Evolutionary conservation across 2,797 vertebrate genomes (phyloP).

Genomic region (Crocidura indochinensis): DNA sequence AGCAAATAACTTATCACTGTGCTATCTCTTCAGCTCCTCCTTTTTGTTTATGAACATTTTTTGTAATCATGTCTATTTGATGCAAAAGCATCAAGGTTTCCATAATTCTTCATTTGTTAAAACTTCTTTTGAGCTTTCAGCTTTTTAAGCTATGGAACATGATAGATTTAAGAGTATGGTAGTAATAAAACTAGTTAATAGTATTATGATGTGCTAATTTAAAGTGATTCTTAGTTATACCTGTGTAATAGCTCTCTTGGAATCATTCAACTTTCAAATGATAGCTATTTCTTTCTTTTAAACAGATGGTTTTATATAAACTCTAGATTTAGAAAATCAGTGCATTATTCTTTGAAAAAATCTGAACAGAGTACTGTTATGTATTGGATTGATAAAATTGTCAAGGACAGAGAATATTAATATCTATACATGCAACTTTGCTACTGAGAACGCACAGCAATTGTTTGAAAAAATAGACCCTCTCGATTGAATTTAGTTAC

Average conservation of each 20-base stretch:
- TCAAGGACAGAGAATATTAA: constrained; percentile 28
- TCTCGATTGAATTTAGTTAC: constrained; percentile 28
- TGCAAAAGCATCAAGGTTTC: neutral
- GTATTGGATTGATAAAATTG: constrained; percentile 1
- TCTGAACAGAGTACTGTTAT: neutral
- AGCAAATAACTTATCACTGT: too few relatives aligned
- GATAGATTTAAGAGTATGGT: constrained; percentile 17
- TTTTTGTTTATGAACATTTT: neutral
- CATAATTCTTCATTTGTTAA: neutral
- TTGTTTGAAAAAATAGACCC: constrained; percentile 15
- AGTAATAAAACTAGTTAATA: constrained; percentile 34
- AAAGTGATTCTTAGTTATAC: constrained; percentile 14
- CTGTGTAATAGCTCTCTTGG: constrained; percentile 1
- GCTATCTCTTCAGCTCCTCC: too few relatives aligned
- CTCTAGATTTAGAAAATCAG: constrained; percentile 40
- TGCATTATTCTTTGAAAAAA: constrained; percentile 32
- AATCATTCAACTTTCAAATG: neutral
- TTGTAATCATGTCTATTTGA: constrained; percentile 7
- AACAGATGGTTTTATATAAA: neutral
- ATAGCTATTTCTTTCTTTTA: neutral
- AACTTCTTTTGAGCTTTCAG: neutral
- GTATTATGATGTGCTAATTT: constrained; percentile 19
- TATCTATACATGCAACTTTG: neutral
- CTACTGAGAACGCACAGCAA: neutral
- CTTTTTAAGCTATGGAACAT: constrained; percentile 14